A percentile compares a stretch with the other conserved stretches of the same genome.
Conservation (phyloP, 1,140 invertebrate genomes). For the Notospermus geniculatus region DNA sequence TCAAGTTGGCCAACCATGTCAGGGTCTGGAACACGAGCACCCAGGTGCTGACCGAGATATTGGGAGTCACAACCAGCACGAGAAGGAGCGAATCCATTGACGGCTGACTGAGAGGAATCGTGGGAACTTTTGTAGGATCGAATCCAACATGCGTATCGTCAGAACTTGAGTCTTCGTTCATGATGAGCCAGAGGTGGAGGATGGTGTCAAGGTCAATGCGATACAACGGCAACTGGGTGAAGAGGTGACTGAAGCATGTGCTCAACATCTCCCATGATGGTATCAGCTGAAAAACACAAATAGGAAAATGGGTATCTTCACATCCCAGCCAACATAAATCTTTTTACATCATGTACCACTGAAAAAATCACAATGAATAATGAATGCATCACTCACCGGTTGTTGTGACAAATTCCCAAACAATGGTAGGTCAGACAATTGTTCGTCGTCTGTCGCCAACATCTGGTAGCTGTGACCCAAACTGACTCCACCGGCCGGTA, state of each 20-base stretch:
- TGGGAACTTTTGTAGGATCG: slow-evolving; percentile 64
- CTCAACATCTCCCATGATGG: slow-evolving; percentile 64
- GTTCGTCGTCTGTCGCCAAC: slow-evolving; percentile 39
- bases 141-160: slow-evolving; percentile 26
- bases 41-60: slow-evolving; percentile 71
- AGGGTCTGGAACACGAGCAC: slow-evolving; percentile 70
- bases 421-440: slow-evolving; percentile 27
- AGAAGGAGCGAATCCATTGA: slow-evolving; percentile 71
- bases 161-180: slow-evolving; percentile 61
- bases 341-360: too few species aligned
- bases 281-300: slow-evolving; percentile 32
- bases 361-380: too few species aligned
- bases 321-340: too few species aligned
- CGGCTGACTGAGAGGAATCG: slow-evolving; percentile 68
- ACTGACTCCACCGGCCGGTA: slow-evolving; percentile 23
- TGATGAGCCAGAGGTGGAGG: slow-evolving; percentile 77
- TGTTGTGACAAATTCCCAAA: background rate
- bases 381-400: too few species aligned
- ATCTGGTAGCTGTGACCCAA: slow-evolving; percentile 14
- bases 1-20: slow-evolving; percentile 48
- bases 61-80: slow-evolving; percentile 65
- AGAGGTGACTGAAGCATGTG: slow-evolving; percentile 69
- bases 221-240: slow-evolving; percentile 62
- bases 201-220: slow-evolving; percentile 73
- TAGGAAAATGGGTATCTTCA: too few species aligned